These are phyloP conservation scores for Microcebus lehilahytsara DNA, from an alignment of 2,113 vertebrate genomes.

Conservation along the genomic window DNA sequence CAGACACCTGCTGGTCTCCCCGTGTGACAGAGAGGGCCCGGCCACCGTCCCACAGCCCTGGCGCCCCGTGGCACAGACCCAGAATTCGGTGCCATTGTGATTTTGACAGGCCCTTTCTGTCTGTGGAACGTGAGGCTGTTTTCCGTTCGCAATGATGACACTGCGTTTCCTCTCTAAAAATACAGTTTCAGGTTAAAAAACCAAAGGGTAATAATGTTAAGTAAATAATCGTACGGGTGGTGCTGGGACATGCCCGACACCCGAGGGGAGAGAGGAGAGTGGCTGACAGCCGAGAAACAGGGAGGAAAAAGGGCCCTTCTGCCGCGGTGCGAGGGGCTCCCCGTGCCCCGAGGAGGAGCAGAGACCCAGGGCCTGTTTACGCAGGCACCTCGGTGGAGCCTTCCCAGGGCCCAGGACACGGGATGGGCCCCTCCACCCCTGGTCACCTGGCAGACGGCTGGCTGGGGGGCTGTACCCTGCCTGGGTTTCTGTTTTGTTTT, in stretches of 20 bases:
- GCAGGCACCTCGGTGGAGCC: too few species aligned
- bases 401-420: neutral
- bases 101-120: neutral
- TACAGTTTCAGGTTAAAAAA: neutral
- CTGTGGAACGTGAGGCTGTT: neutral
- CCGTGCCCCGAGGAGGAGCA: neutral
- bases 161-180: neutral
- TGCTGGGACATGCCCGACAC: neutral
- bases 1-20: neutral
- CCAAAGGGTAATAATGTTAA: neutral
- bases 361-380: neutral
- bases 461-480: neutral
- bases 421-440: fast-evolving
- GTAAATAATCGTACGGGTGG: neutral
- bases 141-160: neutral
- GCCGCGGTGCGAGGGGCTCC: neutral
- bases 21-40: neutral
- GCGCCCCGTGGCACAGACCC: too few species aligned
- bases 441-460: neutral
- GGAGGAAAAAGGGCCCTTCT: neutral
- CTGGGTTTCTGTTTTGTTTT: too few species aligned
- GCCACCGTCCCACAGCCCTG: neutral
- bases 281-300: neutral
- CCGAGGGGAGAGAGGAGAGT: neutral
- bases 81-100: fast-evolving